A percentile compares a stretch with the other conserved stretches of the same genome.
These are phyloP conservation scores for Bombus vancouverensis DNA, from an alignment of 1,140 invertebrate genomes.

Conservation along the genomic window DNA sequence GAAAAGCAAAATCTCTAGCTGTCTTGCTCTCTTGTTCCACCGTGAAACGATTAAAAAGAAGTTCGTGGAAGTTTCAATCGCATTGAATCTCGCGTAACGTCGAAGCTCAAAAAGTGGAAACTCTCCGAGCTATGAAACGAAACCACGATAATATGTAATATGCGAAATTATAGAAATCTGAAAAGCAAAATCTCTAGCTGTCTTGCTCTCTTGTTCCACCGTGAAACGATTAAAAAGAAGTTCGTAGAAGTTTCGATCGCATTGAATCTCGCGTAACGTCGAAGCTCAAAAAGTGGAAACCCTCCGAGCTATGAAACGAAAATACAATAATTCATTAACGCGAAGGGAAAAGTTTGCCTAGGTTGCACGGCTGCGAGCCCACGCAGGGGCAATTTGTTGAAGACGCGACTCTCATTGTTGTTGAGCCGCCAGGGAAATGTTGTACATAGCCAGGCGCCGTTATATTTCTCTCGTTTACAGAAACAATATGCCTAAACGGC, in stretches of 20 bases:
- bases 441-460: neutral
- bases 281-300: neutral
- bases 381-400: neutral
- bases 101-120: no score
- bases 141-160: no score
- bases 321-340: neutral
- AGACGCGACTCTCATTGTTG: neutral
- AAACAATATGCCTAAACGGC: constrained; percentile 58
- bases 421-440: neutral
- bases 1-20: no score
- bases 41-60: neutral
- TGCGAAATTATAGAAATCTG: no score
- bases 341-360: neutral
- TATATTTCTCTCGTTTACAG: constrained; percentile 50
- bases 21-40: no score
- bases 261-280: neutral
- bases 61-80: neutral
- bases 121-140: neutral
- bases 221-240: neutral
- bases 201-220: neutral
- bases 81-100: neutral
- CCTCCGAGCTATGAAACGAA: no score
- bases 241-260: neutral
- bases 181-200: no score
- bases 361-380: no score